Conservation (phyloP, 2,113 vertebrate species). For the Oxyruncus cristatus region DNA sequence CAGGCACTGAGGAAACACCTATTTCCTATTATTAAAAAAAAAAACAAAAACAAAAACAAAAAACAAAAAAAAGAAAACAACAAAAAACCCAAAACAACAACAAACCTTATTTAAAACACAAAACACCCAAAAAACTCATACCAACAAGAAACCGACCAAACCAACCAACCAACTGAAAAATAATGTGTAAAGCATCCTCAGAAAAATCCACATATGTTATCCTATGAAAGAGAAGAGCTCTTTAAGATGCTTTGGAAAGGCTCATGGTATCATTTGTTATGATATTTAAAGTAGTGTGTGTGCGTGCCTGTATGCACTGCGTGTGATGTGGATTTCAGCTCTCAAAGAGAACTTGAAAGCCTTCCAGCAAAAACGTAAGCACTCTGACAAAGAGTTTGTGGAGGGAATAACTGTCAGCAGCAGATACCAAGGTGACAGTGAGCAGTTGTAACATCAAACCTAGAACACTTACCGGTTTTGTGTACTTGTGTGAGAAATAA, state of each 20-base stretch:
- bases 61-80: background rate
- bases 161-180: background rate
- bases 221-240: background rate
- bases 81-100: background rate
- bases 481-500: slow-evolving; percentile 35
- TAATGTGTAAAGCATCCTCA: background rate
- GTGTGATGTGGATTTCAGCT: slow-evolving; percentile 21
- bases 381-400: slow-evolving; percentile 31
- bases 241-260: slow-evolving; percentile 7
- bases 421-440: slow-evolving; percentile 42
- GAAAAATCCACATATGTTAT: background rate
- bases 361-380: slow-evolving; percentile 7
- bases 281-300: background rate
- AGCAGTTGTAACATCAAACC: slow-evolving; percentile 55
- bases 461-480: slow-evolving; percentile 19
- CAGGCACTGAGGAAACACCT: slow-evolving; percentile 36
- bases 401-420: slow-evolving; percentile 42
- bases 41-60: background rate
- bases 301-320: background rate
- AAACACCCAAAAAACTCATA: background rate
- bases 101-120: background rate
- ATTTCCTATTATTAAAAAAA: slow-evolving; percentile 46
- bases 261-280: background rate
- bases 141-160: background rate
- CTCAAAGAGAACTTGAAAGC: slow-evolving; percentile 23